These are phyloP conservation scores for Leptopilina syphax DNA, from an alignment of 2,888 invertebrate genomes.

Conservation along the genomic window DNA sequence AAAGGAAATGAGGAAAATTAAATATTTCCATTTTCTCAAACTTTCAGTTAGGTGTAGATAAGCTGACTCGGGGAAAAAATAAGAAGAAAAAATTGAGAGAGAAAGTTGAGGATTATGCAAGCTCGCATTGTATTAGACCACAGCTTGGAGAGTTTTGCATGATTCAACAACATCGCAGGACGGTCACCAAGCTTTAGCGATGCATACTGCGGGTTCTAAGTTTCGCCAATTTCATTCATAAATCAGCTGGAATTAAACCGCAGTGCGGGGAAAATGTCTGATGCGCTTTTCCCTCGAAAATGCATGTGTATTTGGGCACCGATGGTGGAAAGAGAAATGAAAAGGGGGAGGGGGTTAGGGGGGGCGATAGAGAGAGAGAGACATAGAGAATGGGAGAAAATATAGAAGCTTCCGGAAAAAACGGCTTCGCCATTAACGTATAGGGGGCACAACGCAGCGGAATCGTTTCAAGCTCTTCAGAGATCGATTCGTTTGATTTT, in stretches of 20 bases:
- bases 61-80: conserved; percentile 15
- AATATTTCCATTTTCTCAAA: conserved; percentile 5
- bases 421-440: conserved; percentile 54
- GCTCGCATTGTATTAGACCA: conserved; percentile 31
- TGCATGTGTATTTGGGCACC: conserved; percentile 43
- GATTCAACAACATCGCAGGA: conserved; percentile 48
- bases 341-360: background rate
- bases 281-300: conserved; percentile 48
- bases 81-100: conserved; percentile 10
- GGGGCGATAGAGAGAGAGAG: background rate
- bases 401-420: conserved; percentile 49
- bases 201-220: conserved; percentile 47
- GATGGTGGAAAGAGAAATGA: conserved; percentile 44
- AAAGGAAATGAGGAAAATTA: background rate
- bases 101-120: conserved; percentile 29
- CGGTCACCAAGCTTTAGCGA: conserved; percentile 46
- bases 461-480: conserved; percentile 46
- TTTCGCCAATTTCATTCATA: conserved; percentile 60
- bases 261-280: conserved; percentile 60
- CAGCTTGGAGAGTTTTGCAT: conserved; percentile 48
- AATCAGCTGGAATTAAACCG: conserved; percentile 67
- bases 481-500: conserved; percentile 52
- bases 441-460: conserved; percentile 47
- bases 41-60: conserved; percentile 18
- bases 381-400: conserved; percentile 1